Percentiles rank a stretch among this genome's conserved stretches.
Conservation (phyloP, 2,888 invertebrate genomes). For the Rhynchonema sp. region DNA sequence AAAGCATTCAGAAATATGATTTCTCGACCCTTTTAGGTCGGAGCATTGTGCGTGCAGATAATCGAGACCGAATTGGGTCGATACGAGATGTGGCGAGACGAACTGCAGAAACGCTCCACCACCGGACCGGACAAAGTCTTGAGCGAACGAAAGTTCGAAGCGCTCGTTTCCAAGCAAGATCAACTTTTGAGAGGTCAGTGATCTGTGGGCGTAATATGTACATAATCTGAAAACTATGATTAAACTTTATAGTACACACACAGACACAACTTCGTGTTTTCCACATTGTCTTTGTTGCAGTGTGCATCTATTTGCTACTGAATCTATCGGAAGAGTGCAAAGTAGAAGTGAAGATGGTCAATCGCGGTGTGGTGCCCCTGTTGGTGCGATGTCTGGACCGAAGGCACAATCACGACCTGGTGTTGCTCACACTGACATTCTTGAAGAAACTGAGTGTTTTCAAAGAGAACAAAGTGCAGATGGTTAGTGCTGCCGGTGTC, state of each 20-base stretch:
- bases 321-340: slow-evolving; percentile 87
- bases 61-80: slow-evolving; percentile 80
- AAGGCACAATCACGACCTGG: slow-evolving; percentile 38
- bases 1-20: too few relatives aligned
- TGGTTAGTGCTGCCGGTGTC: slow-evolving; percentile 40
- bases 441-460: slow-evolving; percentile 83
- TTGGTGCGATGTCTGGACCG: slow-evolving; percentile 69
- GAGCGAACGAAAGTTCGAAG: slow-evolving; percentile 52
- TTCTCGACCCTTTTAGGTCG: slow-evolving; percentile 38
- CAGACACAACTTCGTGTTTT: too few relatives aligned
- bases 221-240: not conserved
- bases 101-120: slow-evolving; percentile 25
- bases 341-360: slow-evolving; percentile 86
- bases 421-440: slow-evolving; percentile 74
- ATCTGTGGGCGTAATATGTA: too few relatives aligned
- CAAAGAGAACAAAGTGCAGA: slow-evolving; percentile 75
- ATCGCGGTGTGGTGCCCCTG: slow-evolving; percentile 51
- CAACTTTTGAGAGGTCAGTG: slow-evolving; percentile 50
- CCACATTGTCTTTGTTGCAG: too few relatives aligned
- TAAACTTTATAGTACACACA: slow-evolving; percentile 6
- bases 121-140: slow-evolving; percentile 52
- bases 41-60: slow-evolving; percentile 85
- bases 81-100: slow-evolving; percentile 64
- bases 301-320: slow-evolving; percentile 71
- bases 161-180: slow-evolving; percentile 74